These are phyloP conservation scores for Phodopus roborovskii DNA, from an alignment of 2,113 vertebrate species.

Conservation along the genomic window DNA sequence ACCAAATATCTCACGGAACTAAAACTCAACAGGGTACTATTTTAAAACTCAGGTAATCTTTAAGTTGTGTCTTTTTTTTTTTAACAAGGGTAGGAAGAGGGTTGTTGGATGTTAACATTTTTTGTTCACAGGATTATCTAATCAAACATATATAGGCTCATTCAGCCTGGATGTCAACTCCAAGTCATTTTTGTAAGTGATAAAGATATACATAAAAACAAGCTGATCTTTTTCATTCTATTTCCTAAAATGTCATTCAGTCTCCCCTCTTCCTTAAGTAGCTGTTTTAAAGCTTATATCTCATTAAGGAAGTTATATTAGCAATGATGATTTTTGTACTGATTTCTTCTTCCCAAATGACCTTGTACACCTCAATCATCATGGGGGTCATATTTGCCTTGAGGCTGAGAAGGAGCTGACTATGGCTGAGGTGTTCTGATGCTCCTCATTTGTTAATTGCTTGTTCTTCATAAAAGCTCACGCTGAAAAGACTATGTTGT, in stretches of 20 bases:
- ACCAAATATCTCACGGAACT: background rate
- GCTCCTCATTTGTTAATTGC: background rate
- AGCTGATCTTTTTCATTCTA: background rate
- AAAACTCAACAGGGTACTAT: background rate
- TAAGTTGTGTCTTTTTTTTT: background rate
- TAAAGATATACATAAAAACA: background rate
- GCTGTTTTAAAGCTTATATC: background rate
- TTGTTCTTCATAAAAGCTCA: background rate
- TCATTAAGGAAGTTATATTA: background rate
- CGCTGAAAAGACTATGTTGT: background rate
- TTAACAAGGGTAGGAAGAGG: background rate
- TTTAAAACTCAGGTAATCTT: background rate
- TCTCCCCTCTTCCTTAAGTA: background rate
- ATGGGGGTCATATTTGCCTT: background rate
- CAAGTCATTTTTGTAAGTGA: background rate
- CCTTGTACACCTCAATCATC: background rate
- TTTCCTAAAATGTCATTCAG: background rate
- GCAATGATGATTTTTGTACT: background rate
- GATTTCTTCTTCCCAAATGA: background rate
- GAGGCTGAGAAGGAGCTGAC: background rate
- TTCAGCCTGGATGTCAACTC: background rate
- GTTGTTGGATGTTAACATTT: background rate
- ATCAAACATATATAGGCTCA: background rate
- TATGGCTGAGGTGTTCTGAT: background rate
- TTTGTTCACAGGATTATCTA: background rate